A percentile compares a stretch with the other conserved stretches of the same genome.
Conservation (phyloP, 92 coral and sea anemone species). For the Bergia sp. region DNA sequence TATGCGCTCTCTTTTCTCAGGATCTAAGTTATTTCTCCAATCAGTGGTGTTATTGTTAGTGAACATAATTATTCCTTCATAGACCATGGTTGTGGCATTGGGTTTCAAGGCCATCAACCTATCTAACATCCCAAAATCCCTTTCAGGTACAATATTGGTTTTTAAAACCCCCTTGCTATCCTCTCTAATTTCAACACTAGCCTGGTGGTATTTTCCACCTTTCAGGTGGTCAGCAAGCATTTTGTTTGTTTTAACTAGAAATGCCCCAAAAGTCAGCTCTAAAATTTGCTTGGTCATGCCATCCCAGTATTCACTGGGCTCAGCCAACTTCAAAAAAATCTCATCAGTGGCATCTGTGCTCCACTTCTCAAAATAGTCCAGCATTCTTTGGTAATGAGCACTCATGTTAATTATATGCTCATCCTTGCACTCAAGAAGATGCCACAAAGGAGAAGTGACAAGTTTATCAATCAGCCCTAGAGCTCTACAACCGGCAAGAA, state of each 20-base stretch:
- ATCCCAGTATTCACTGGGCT: slow-evolving; percentile 9
- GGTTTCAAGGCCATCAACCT: slow-evolving; percentile 9
- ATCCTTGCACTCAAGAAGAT: slow-evolving; percentile 22
- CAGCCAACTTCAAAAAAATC: slow-evolving; percentile 12
- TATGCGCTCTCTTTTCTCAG: slow-evolving; percentile 17
- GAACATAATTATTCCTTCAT: slow-evolving; percentile 41
- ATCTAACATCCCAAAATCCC: slow-evolving; percentile 29
- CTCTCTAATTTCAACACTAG: not conserved
- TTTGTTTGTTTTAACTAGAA: slow-evolving; percentile 23
- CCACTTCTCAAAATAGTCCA: slow-evolving; percentile 23
- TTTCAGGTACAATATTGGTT: slow-evolving; percentile 31
- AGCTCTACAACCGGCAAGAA: slow-evolving; percentile 45
- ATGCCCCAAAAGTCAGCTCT: slow-evolving; percentile 45
- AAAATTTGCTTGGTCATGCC: slow-evolving; percentile 38
- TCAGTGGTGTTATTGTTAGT: slow-evolving; percentile 19
- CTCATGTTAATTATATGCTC: not conserved
- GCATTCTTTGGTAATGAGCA: not conserved
- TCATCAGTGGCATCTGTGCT: not conserved
- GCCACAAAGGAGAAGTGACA: slow-evolving; percentile 27
- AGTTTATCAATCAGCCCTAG: slow-evolving; percentile 26
- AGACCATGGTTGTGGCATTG: slow-evolving; percentile 38
- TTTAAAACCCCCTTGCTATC: slow-evolving; percentile 1
- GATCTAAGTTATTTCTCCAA: slow-evolving; percentile 22
- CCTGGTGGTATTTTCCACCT: slow-evolving; percentile 3
- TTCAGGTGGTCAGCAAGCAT: slow-evolving; percentile 37